Percentiles rank a stretch among this genome's conserved stretches.
Evolutionary conservation across 2,888 invertebrate species (phyloP).

Genomic region (Steinernema carpocapsae): DNA sequence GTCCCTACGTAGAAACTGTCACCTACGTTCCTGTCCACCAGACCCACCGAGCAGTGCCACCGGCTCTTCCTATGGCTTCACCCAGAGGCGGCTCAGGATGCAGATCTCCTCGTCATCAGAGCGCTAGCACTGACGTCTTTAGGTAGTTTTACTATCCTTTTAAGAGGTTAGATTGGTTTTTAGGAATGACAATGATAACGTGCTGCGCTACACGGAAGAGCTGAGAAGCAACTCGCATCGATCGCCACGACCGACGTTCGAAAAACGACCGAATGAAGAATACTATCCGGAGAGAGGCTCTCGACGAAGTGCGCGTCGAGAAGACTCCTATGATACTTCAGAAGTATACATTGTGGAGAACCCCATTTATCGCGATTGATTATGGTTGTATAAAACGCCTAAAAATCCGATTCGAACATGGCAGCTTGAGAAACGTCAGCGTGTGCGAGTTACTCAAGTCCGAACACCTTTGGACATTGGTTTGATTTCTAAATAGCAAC

Average conservation of each 20-base stretch:
- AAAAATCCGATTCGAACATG: too few species aligned
- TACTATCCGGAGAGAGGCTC: neutral
- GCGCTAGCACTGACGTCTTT: neutral
- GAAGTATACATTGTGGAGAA: slow-evolving; percentile 20
- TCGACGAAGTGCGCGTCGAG: neutral
- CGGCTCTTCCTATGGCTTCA: neutral
- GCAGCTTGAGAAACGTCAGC: too few species aligned
- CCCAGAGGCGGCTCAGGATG: neutral
- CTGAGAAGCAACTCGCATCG: neutral
- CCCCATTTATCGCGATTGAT: slow-evolving; percentile 14
- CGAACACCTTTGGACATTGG: too few species aligned
- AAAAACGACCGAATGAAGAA: neutral
- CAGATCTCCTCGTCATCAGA: neutral
- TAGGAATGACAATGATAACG: neutral
- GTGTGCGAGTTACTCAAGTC: too few species aligned
- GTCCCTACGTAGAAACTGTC: slow-evolving; percentile 63
- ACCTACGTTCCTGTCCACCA: slow-evolving; percentile 48
- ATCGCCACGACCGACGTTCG: neutral
- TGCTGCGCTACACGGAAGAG: neutral
- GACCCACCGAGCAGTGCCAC: neutral
- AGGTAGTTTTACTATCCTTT: neutral
- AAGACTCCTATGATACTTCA: neutral
- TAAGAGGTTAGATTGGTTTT: neutral
- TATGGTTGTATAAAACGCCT: too few species aligned
- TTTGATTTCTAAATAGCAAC: too few species aligned